Base-by-base conservation (phyloP, 2,113 vertebrate species). In the Carassius gibelio region DNA sequence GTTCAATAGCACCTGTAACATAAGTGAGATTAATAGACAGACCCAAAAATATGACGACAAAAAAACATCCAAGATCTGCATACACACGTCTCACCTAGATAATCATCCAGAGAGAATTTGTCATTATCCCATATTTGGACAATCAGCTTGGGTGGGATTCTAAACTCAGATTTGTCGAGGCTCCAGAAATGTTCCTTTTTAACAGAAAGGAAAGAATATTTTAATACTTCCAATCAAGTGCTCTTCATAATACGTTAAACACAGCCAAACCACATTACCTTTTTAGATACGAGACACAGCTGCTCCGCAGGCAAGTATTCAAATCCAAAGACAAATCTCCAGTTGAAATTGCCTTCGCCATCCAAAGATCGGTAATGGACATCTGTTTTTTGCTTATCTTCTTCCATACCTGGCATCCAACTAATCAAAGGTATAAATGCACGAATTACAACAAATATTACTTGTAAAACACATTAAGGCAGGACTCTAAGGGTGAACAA, bases 121-220 rank as follows among this genome's bases (percentile, higher is more conserved):
- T 99, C 98, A 75, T 99, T 99, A 90, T 99, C 98, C 98, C 98
- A 99, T 91, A 99, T 96, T 85, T 99, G 98, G 91, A 99, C 91
- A 69, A 96, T 94, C 83, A 99, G 87, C 91, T 95, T 97, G 15
- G 98, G 98, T 15, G 98, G 98, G 48, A 97, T 95, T 92, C 97
- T 95, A 89, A 98, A 98, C 92, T 99, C 98, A 0, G 97, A 96
- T 90, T 98, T 96, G 94, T 99, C 98, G 83, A 98, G 95, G 91
- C 95, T 99, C 98, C 98, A 99, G 84, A 99, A 99, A 90, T 96
- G 95, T 86, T 99, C 98, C 98, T 99, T 88, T 87, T 91, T 71
- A 85, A 79, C 19, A 87, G 88, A 50, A 82, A 88, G 59, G 1
- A 78, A 10, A 5, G 0, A 50, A 50, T 50, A 23, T 26, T 62